phyloP scores from a whole-genome alignment of 2,113 vertebrate species.

The Antennarius striatus region DNA sequence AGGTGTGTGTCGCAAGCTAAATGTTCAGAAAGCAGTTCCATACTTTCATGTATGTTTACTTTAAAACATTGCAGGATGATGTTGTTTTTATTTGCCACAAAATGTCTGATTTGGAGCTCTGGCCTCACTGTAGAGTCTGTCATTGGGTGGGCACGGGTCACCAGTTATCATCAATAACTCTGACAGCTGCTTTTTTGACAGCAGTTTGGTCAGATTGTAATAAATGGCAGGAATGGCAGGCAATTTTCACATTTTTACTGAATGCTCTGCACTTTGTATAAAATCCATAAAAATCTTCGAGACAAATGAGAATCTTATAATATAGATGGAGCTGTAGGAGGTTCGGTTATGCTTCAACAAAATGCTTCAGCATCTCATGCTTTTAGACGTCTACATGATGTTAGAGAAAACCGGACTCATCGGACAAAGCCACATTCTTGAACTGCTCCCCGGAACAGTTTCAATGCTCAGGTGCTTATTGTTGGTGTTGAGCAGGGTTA shows the following conservation, averaged over 20 bases:
- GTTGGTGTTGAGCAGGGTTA: too few relatives aligned
- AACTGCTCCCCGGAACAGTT: too few relatives aligned
- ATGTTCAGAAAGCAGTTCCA: not conserved
- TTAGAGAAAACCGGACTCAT: too few relatives aligned
- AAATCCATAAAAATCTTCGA: not conserved
- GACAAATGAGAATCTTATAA: too few relatives aligned
- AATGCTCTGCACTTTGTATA: too few relatives aligned
- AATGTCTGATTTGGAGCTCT: not conserved
- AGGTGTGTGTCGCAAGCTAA: not conserved
- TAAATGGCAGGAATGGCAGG: not conserved
- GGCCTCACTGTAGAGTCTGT: constrained; percentile 2
- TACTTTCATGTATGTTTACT: not conserved
- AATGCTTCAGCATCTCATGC: too few relatives aligned
- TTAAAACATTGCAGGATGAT: too few relatives aligned
- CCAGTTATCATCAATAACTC: constrained; percentile 28
- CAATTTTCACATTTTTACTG: not conserved
- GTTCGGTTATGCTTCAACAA: too few relatives aligned
- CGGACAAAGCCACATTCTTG: too few relatives aligned
- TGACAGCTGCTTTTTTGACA: constrained; percentile 26
- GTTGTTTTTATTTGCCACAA: not conserved
- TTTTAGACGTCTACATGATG: too few relatives aligned
- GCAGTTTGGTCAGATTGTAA: not conserved
- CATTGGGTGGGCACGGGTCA: constrained; percentile 29
- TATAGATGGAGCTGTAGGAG: too few relatives aligned
- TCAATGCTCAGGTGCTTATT: too few relatives aligned